Base-by-base conservation (phyloP, 2,888 invertebrate species). In the Calameuta pallipes region DNA sequence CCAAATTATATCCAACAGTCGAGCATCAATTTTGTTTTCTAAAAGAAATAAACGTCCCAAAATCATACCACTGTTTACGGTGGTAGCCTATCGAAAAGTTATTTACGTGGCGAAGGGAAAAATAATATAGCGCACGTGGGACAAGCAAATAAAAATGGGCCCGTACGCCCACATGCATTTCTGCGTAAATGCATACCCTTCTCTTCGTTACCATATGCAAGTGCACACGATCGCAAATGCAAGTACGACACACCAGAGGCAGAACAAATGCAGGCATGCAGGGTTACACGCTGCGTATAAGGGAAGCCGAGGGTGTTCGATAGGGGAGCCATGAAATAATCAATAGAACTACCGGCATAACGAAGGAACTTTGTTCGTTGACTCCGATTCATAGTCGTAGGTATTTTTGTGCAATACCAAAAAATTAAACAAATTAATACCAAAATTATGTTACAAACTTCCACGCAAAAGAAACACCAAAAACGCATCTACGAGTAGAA, bases 261-360 rank as follows among this genome's bases (percentile, higher is more conserved):
- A 71, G 30, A 71, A 71, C 4, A 33, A 71, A 71, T 33, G 71
- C 71, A 71, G 41, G 41, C 41, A 23, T 23, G 41, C 41, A 41
- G 41, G 41, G 41, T 41, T 41, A 6, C 41, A 41, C 41, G 23
- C 6, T 41, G 41, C 41, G 9, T 15, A 23, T 41, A 23, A 37
- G 74, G 74, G 71, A 33, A 33, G 37, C 34, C 74, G 35, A 73
- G 75, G 56, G 75, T 56, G 75, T 71, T 33, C 71, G 71, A 71
- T 71, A 71, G 74, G 75, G 78, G 78, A 78, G 70, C 56, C 37
- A 74, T 69, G 68, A 71, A 78, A 78, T 78, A 78, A 78, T 78
- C 78, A 75, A 78, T 78, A 78, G 74, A 78, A 71, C 78, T 75
- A 75, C 70, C 78, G 56, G 69, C 30, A n/a, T 13, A 36, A 73